phyloP scores from a whole-genome alignment of 2,888 invertebrate species.

The Athalia cordata region DNA sequence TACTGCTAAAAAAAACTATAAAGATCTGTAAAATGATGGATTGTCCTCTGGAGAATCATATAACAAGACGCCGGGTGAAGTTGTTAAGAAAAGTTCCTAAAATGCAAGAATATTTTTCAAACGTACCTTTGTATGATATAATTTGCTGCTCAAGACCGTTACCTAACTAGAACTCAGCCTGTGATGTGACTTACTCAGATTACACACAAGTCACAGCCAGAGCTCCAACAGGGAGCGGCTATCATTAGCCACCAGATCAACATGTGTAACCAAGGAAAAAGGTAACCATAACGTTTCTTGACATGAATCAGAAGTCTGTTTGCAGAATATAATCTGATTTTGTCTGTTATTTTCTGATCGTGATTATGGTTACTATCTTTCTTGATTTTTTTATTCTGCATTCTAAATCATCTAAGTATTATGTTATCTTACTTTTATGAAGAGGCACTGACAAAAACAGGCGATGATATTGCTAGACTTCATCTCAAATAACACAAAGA shows the following conservation, averaged over 20 bases:
- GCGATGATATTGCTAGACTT: conserved; percentile 1
- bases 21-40: background rate
- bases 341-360: background rate
- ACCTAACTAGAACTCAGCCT: conserved; percentile 96
- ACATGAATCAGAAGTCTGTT: background rate
- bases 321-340: background rate
- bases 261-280: conserved; percentile 7
- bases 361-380: background rate
- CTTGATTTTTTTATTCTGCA: conserved; percentile 27
- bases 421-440: background rate
- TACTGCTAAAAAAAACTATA: too few relatives aligned
- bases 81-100: conserved; percentile 2
- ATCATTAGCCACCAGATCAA: conserved; percentile 46
- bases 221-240: conserved; percentile 79
- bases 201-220: conserved; percentile 88
- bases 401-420: conserved; percentile 6
- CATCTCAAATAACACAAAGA: conserved; percentile 36
- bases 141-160: conserved; percentile 64
- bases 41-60: background rate
- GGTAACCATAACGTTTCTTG: background rate
- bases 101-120: conserved; percentile 47
- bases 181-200: conserved; percentile 84
- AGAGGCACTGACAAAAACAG: background rate
- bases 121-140: conserved; percentile 59
- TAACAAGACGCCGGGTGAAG: background rate